Evolutionary conservation across 2,113 vertebrate genomes (phyloP).

Genomic region (Zingel zingel): DNA sequence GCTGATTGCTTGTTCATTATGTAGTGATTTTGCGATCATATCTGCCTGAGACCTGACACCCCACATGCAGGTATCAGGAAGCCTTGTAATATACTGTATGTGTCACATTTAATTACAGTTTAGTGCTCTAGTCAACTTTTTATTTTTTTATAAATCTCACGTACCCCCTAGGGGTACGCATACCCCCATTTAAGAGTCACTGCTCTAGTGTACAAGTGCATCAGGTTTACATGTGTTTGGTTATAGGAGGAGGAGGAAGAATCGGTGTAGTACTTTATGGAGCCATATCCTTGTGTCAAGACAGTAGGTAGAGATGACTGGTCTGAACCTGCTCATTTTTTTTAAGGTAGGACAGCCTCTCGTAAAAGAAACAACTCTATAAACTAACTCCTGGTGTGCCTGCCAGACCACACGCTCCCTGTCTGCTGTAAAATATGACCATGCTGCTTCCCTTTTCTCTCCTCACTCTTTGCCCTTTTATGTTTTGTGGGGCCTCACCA

Average conservation of each 20-base stretch:
- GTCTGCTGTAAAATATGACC: slow-evolving; percentile 69
- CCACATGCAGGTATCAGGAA: not conserved
- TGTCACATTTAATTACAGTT: not conserved
- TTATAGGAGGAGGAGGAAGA: not conserved
- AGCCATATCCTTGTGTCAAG: slow-evolving; percentile 12
- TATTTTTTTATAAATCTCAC: too few species aligned
- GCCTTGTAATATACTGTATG: not conserved
- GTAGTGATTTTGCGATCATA: not conserved
- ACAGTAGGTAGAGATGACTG: slow-evolving; percentile 12
- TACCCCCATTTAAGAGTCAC: too few species aligned
- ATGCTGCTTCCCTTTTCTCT: slow-evolving; percentile 46
- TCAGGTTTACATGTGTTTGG: not conserved
- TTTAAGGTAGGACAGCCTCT: slow-evolving; percentile 36
- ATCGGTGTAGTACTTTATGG: slow-evolving; percentile 1
- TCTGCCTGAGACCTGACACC: not conserved
- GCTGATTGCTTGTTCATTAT: not conserved
- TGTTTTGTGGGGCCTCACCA: slow-evolving; percentile 42
- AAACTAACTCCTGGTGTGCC: slow-evolving; percentile 56
- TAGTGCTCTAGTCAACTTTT: too few species aligned
- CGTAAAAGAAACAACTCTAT: slow-evolving; percentile 60
- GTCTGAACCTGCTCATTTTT: slow-evolving; percentile 39
- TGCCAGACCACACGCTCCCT: slow-evolving; percentile 64
- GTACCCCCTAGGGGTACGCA: too few species aligned
- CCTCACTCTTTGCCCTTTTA: slow-evolving; percentile 36
- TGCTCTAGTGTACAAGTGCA: not conserved